Evolutionary conservation across 2,113 vertebrate species (phyloP).

Genomic region (Hemiscyllium ocellatum): DNA sequence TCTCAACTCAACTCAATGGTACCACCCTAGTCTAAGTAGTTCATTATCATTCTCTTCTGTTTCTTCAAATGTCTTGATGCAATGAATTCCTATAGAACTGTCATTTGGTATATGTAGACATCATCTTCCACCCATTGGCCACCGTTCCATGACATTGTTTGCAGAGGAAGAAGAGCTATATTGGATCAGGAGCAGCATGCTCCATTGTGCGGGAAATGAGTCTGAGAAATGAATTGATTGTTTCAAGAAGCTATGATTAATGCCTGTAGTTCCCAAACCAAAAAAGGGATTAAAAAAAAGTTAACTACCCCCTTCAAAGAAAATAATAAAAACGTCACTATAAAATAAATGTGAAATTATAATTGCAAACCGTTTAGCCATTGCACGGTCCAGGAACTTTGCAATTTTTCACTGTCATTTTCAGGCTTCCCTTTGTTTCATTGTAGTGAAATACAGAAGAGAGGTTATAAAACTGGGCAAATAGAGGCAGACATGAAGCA

Average conservation of each 20-base stretch:
- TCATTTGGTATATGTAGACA: neutral
- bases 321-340: conserved; percentile 3
- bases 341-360: conserved; percentile 4
- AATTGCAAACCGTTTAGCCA: neutral
- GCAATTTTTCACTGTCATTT: conserved; percentile 8
- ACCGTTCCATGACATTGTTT: neutral
- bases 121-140: neutral
- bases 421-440: neutral
- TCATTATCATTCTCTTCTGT: neutral
- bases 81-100: neutral
- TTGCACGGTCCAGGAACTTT: neutral
- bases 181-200: neutral
- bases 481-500: neutral
- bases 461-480: neutral
- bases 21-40: neutral
- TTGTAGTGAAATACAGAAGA: neutral
- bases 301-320: neutral
- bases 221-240: neutral
- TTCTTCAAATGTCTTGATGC: neutral
- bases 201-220: neutral
- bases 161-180: neutral
- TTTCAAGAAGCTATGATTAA: neutral
- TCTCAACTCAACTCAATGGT: neutral
- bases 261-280: neutral
- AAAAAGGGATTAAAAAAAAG: neutral